A percentile compares a stretch with the other conserved stretches of the same genome.
phyloP scores from a whole-genome alignment of 2,888 invertebrate species.

The Colostygia pectinataria region DNA sequence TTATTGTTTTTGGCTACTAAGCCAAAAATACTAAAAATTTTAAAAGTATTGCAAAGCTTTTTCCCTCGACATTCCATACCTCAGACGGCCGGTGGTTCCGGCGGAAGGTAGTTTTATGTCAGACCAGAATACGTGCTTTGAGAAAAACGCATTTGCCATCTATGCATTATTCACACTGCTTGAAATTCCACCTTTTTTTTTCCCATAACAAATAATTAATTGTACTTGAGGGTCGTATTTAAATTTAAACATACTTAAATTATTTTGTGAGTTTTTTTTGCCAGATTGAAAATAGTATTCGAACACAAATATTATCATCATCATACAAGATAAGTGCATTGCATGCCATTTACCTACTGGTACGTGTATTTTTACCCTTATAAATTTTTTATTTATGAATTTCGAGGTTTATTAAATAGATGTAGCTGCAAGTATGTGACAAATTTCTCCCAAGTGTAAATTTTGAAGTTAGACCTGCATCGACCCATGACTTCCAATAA shows the following conservation, averaged over 20 bases:
- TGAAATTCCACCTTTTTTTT: slow-evolving; percentile 36
- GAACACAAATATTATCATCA: too few species aligned
- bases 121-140: slow-evolving; percentile 42
- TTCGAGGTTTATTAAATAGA: slow-evolving; percentile 6
- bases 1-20: too few species aligned
- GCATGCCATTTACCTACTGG: too few species aligned
- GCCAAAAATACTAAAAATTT: not conserved
- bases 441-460: slow-evolving; percentile 71
- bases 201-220: slow-evolving; percentile 8
- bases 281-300: too few species aligned
- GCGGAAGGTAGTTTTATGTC: slow-evolving; percentile 64
- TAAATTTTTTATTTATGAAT: too few species aligned
- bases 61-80: slow-evolving; percentile 12
- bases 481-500: slow-evolving; percentile 17
- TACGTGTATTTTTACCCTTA: too few species aligned
- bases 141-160: slow-evolving; percentile 41
- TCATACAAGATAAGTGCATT: too few species aligned
- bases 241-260: too few species aligned
- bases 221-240: too few species aligned
- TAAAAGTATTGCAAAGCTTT: not conserved
- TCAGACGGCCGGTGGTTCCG: slow-evolving; percentile 30
- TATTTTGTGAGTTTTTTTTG: too few species aligned
- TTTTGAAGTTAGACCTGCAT: slow-evolving; percentile 35
- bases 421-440: slow-evolving; percentile 56
- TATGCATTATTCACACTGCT: slow-evolving; percentile 44